Evolutionary conservation across 2,888 invertebrate genomes (phyloP).

Genomic region (Abscondita cerata): DNA sequence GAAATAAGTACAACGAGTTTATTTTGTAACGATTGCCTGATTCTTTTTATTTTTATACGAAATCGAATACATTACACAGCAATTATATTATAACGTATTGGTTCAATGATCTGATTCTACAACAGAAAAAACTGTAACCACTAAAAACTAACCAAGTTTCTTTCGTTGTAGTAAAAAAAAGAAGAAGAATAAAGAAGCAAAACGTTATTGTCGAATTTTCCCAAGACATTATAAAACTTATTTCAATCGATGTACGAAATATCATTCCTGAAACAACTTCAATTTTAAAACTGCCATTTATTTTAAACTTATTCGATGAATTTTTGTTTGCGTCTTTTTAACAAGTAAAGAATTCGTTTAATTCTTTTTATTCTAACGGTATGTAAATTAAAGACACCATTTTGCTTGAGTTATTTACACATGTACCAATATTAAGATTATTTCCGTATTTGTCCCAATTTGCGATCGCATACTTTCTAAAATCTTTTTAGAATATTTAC

Average conservation of each 20-base stretch:
- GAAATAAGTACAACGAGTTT: slow-evolving; percentile 51
- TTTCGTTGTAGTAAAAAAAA: slow-evolving; percentile 18
- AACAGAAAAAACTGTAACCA: slow-evolving; percentile 30
- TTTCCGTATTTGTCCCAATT: no score
- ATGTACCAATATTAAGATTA: no score
- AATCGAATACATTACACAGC: slow-evolving; percentile 49
- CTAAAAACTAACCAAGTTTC: slow-evolving; percentile 28
- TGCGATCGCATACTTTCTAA: no score
- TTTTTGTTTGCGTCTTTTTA: no score
- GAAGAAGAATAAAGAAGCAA: no score
- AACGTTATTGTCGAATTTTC: slow-evolving; percentile 18
- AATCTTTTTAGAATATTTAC: no score
- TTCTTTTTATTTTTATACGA: slow-evolving; percentile 51
- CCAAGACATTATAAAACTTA: slow-evolving; percentile 17
- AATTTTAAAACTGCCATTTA: slow-evolving; percentile 48
- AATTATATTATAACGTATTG: slow-evolving; percentile 45
- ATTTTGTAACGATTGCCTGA: slow-evolving; percentile 50
- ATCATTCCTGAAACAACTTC: slow-evolving; percentile 43
- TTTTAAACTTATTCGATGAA: slow-evolving; percentile 43
- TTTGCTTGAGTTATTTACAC: no score
- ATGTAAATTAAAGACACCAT: no score
- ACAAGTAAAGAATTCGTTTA: no score
- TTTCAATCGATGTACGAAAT: slow-evolving; percentile 25
- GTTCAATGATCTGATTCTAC: slow-evolving; percentile 42
- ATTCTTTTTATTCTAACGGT: no score